Percentiles rank a stretch among this genome's conserved stretches.
phyloP scores from a whole-genome alignment of 2,797 vertebrate genomes.

The Atherinosoma microstoma region DNA sequence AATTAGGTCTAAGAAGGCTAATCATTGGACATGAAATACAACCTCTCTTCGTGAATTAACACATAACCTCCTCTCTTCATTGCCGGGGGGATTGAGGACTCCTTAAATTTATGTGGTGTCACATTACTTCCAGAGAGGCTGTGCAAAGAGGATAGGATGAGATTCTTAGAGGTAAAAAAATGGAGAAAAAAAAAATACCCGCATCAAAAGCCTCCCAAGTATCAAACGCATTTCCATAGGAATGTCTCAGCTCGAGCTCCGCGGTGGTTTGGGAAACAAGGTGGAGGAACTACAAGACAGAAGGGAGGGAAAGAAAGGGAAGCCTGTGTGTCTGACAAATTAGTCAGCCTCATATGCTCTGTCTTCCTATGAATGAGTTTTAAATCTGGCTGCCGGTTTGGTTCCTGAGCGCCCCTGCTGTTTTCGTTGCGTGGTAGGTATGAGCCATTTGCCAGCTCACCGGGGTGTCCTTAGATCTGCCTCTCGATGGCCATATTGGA shows the following conservation, averaged over 20 bases:
- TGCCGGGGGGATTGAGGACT: conserved; percentile 55
- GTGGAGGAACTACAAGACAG: not conserved
- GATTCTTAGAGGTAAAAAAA: conserved; percentile 44
- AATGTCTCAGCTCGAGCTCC: conserved; percentile 15
- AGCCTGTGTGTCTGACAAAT: conserved; percentile 43
- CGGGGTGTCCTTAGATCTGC: conserved; percentile 60
- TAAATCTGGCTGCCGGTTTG: conserved; percentile 32
- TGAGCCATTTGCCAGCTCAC: conserved; percentile 67
- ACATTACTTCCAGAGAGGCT: conserved; percentile 59
- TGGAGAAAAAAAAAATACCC: not conserved
- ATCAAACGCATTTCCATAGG: conserved; percentile 50
- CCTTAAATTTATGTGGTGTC: conserved; percentile 84
- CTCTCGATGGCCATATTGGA: conserved; percentile 49
- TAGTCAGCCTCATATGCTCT: conserved; percentile 43
- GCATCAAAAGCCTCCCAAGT: conserved; percentile 56
- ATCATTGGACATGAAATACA: conserved; percentile 86
- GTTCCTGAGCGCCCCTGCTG: conserved; percentile 48
- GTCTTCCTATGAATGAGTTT: conserved; percentile 50
- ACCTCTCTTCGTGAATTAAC: conserved; percentile 81
- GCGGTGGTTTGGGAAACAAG: not conserved
- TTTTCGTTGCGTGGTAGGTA: conserved; percentile 40
- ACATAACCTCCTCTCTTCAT: conserved; percentile 74
- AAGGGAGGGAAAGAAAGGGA: not conserved
- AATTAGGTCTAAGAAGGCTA: conserved; percentile 89
- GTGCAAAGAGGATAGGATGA: conserved; percentile 32